Evolutionary conservation across 2,888 invertebrate species (phyloP), one percentile per base, ranked within the genome.

Genomic region (Megastigmus dorsalis): DNA sequence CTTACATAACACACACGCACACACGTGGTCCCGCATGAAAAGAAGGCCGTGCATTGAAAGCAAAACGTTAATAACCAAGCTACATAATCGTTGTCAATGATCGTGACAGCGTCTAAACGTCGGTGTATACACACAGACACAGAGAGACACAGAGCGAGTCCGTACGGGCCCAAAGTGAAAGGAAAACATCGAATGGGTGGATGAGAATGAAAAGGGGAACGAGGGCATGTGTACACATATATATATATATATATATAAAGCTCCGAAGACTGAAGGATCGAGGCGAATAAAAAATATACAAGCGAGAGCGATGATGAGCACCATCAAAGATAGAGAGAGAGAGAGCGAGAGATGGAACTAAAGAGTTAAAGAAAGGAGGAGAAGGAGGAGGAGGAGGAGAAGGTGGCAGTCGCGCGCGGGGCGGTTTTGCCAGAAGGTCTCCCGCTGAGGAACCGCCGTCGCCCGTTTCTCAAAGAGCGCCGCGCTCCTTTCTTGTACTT

Each of bases 381-480:
- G 38, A n/a, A 23, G 9, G 30, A 54, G 33, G 48, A 57, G 28
- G 38, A 45, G 63, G 28, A 36, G 23, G 26, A 69, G 55, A 63
- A 68, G 52, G 55, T 43, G 66, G 50, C 68, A 30, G 59, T 38
- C 36, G 30, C 59, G 38, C 9, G n/a, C 43, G 36, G 38, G 63
- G 57, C 36, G 54, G 60, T 73, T 67, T 67, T 26, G 69, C 70
- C 69, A 65, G 45, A 45, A 66, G 69, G 36, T 59, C 70, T 66
- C 75, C 70, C 41, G 70, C 69, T 60, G 75, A 59, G 67, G 57
- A 50, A n/a, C n/a, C n/a, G n/a, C n/a, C n/a, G n/a, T n/a, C n/a
- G 41, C 13, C 18, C 3, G 13, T 26, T 10, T 36, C 36, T 75
- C 75, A 75, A 75, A 75, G 75, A 43, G 45, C 55, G 57, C 65